phyloP scores from a whole-genome alignment of 2,888 invertebrate genomes.

The Mythimna albipuncta region DNA sequence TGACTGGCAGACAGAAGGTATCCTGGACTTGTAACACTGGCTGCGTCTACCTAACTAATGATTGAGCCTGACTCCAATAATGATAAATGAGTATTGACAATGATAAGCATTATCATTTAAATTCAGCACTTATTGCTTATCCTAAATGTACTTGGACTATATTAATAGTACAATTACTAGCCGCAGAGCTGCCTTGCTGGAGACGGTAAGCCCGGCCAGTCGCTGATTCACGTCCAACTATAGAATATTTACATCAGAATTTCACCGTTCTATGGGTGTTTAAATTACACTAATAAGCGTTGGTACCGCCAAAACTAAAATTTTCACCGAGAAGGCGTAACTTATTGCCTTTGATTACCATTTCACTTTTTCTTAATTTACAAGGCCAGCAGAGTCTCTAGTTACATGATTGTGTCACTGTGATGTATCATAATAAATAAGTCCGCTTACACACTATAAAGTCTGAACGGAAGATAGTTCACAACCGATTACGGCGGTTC shows the following conservation, averaged over 20 bases:
- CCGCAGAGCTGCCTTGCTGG: conserved; percentile 59
- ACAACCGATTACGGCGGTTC: conserved; percentile 89
- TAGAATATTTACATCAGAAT: conserved; percentile 64
- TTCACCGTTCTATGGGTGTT: conserved; percentile 59
- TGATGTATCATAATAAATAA: conserved; percentile 89
- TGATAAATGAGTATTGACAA: conserved; percentile 88
- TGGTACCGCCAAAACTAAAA: conserved; percentile 76
- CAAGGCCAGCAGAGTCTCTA: conserved; percentile 71
- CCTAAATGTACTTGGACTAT: conserved; percentile 81
- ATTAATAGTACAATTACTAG: conserved; percentile 65
- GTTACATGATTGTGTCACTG: conserved; percentile 81
- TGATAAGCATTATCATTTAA: conserved; percentile 81
- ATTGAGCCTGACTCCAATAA: conserved; percentile 77
- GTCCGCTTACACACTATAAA: conserved; percentile 88
- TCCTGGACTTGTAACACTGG: conserved; percentile 65
- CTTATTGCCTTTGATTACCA: conserved; percentile 68
- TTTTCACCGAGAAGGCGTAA: conserved; percentile 73
- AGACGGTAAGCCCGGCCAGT: conserved; percentile 44
- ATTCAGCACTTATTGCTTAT: conserved; percentile 85
- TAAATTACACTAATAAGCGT: conserved; percentile 83
- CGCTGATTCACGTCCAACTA: conserved; percentile 47
- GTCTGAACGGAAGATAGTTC: conserved; percentile 88
- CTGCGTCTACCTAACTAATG: conserved; percentile 71
- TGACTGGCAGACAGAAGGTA: conserved; percentile 75
- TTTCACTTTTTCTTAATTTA: conserved; percentile 78